Base-by-base conservation (phyloP, 2,797 vertebrate species). In the Chloroceryle amazona region DNA sequence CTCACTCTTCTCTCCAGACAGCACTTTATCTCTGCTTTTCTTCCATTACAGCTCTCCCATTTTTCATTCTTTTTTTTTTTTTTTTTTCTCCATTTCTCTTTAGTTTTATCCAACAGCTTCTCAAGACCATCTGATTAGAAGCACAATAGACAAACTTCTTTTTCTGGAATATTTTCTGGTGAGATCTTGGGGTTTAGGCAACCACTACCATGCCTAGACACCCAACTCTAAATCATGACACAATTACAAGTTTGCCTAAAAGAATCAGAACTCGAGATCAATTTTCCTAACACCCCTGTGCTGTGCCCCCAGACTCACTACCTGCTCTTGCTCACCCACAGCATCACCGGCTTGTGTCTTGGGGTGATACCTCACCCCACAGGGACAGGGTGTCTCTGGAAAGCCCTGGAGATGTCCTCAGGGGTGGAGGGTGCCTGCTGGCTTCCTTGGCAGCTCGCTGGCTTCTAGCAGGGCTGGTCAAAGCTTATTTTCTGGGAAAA, bases 21-120 rank as follows among this genome's bases (percentile, higher is more conserved):
- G 62, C 63, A 51, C 71, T 95, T 94, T 87, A 95, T 96, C 90
- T 95, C 72, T 55, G 89, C 74, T 92, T 93, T 95, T 90, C 80
- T 80, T 90, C 93, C 70, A 95, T 94, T 94, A 79, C 58, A 85
- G 62, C 68, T 55, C 80, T 85, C 55, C 70, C 46, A 86, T 95
- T 88, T 87, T 88, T 96, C 89, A 58, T 55, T 74, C 22, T 81
- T 5, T 52, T 88, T 70, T 55, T 41, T 54, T 78, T 78, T 8
- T 49, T 83, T 58, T 46, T 29, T 8, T 3, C 41, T 55, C 29
- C 17, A 13, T 13, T 86, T 76, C 81, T 67, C 49, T 86, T 91
- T 72, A 74, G 88, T 90, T 94, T 95, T 86, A 84, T 33, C 68
- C 89, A 83, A n/a, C 6, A 8, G 39, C 41, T 96, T 92, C 68